These are phyloP conservation scores for Leptodactylus fallax DNA, from an alignment of 2,797 vertebrate genomes.

Conservation along the genomic window DNA sequence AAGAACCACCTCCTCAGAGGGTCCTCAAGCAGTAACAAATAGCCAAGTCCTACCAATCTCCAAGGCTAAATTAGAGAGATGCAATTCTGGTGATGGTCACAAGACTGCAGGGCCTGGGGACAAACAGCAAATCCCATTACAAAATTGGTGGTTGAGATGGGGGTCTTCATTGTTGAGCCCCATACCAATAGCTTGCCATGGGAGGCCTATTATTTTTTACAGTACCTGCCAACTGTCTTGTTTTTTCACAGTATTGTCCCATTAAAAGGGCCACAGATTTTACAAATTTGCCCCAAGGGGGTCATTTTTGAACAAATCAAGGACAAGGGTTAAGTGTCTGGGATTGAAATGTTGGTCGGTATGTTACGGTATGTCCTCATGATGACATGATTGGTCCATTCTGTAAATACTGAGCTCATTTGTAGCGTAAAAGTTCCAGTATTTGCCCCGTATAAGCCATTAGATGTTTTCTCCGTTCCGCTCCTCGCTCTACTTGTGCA, in stretches of 20 bases:
- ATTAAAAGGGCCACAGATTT: background rate
- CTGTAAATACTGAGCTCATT: background rate
- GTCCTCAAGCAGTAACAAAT: background rate
- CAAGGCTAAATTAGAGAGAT: background rate
- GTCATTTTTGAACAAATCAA: background rate
- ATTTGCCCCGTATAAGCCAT: background rate
- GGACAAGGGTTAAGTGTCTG: background rate
- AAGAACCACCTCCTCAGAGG: no score
- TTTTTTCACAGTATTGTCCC: background rate
- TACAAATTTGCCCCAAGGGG: background rate
- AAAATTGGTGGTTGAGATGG: no score
- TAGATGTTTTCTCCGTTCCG: slow-evolving; percentile 1
- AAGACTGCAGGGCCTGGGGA: background rate
- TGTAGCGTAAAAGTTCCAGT: background rate
- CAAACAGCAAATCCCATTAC: background rate
- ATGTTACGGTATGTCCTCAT: background rate
- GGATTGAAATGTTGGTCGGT: background rate
- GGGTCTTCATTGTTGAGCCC: background rate
- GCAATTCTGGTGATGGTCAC: background rate
- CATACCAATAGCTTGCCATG: background rate
- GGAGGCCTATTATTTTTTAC: background rate
- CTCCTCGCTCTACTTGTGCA: slow-evolving; percentile 1
- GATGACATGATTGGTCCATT: background rate
- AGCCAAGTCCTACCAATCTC: background rate
- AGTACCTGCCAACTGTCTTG: background rate